Base-by-base conservation (phyloP, 2,797 vertebrate genomes). In the Gallinago solitaria region DNA sequence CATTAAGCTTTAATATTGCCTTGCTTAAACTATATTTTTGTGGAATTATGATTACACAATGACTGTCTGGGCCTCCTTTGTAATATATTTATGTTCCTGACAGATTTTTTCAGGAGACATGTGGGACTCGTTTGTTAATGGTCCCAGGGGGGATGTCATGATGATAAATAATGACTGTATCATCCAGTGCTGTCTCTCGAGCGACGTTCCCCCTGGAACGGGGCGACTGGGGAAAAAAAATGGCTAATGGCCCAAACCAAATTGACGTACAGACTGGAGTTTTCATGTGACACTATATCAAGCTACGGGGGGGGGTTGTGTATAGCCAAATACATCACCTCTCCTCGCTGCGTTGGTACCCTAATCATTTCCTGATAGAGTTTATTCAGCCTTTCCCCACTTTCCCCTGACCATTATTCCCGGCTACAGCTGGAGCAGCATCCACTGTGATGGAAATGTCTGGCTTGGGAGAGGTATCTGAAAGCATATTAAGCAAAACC, bases 161-260 rank as follows among this genome's bases (percentile, higher is more conserved):
- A 84, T 96, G 70, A 95, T 95, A 92, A 93, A 73, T 95, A 93
- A 95, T 79, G 89, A 84, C 56, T 79, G 25, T 45, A 63, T 96
- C 88, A 95, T 75, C 74, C 56, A 50, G 47, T 8, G 20, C 5
- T 94, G 67, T 93, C 90, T 96, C 94, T 28, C 41, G 73, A 67
- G 87, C 4, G 14, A 86, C 5, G 4, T 63, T 90, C 74, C 94
- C 82, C 37, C 51, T 9, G 89, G 83, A 82, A 50, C 18, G 61
- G 47, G 24, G 70, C 77, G 78, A 64, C 64, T 84, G 67, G 16
- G 32, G 25, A 28, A 27, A 51, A 51, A 76, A 91, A 86, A 86
- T 73, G 67, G 47, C 85, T 95, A 81, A 95, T 93, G 80, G 81
- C 90, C 67, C 78, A 67, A 37, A 57, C 53, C 53, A 77, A 77